Percentiles rank a stretch among this genome's conserved stretches.
Evolutionary conservation across 2,113 vertebrate genomes (phyloP).

Genomic region (Ceyx melanurus): DNA sequence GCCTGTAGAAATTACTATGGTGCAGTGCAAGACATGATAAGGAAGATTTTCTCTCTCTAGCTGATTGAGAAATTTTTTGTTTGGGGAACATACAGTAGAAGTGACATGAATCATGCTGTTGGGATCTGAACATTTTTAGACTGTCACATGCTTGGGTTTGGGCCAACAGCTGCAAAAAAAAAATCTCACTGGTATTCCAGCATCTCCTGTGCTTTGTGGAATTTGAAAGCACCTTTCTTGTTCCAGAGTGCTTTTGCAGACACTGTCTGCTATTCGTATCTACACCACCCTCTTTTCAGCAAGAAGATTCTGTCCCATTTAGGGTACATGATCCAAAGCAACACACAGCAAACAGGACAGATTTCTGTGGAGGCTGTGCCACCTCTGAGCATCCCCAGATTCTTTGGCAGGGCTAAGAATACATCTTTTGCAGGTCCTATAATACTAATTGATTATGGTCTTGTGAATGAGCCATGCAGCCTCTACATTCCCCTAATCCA

Average conservation of each 20-base stretch:
- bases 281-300: background rate
- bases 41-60: background rate
- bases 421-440: background rate
- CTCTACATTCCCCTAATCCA: background rate
- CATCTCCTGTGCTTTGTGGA: background rate
- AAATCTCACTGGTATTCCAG: background rate
- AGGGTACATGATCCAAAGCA: background rate
- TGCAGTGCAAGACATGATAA: background rate
- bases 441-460: background rate
- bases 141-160: background rate
- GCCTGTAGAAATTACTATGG: background rate
- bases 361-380: background rate
- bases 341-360: background rate
- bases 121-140: conserved; percentile 30
- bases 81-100: background rate
- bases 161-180: background rate
- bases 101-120: background rate
- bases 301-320: background rate
- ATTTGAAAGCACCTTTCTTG: background rate
- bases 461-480: background rate
- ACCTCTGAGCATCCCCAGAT: background rate
- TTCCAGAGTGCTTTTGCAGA: background rate
- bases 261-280: background rate
- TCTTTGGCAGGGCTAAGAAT: background rate
- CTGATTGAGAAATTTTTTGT: background rate